Base-by-base conservation (phyloP, 2,797 vertebrate genomes). In the Cyclura pinguis region DNA sequence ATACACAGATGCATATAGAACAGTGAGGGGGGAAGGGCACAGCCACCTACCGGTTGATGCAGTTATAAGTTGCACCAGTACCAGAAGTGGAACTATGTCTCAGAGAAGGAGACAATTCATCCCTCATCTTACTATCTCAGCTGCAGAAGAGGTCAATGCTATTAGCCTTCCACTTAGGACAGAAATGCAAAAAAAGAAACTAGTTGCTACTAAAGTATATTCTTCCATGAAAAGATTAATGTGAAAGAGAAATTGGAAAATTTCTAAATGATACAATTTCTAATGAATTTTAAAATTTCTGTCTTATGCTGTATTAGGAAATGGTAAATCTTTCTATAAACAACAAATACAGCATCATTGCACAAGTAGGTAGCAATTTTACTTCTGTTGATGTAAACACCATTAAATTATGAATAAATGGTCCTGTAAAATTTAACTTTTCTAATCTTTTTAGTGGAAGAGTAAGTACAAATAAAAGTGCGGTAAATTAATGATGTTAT, bases 391-490 rank as follows among this genome's bases (percentile, higher is more conserved):
- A 24, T 88, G 52, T 22, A 57, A 82, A 67, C 64, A 59, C 24
- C 27, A 88, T 55, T 74, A 35, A 74, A 67, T 81, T 50, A 72
- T 81, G n/a, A 73, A 14, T 38, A 55, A 88, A 81, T 83, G 80
- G 57, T 82, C 35, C 80, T 82, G 24, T 64, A 59, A 88, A 57
- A 20, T 72, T 73, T 73, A 82, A 4, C 80, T 67, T 73, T 38
- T 88, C 72, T 57, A 24, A 88, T 73, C 47, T 72, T 80, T 47
- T 59, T 35, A 88, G 69, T 5, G 38, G 24, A 57, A 81, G 9
- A 35, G 6, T 42, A 88, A 82, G n/a, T 73, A 38, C 50, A 88
- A 78, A 80, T 80, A 14, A 78, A 78, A 62, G 38, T 47, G 35
- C 27, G 29, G 24, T 59, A 77, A 47, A 4, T 77, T 57, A 47